These are phyloP conservation scores for Sternarchorhynchus goeldii DNA, from an alignment of 2,797 vertebrate species.

Conservation along the genomic window DNA sequence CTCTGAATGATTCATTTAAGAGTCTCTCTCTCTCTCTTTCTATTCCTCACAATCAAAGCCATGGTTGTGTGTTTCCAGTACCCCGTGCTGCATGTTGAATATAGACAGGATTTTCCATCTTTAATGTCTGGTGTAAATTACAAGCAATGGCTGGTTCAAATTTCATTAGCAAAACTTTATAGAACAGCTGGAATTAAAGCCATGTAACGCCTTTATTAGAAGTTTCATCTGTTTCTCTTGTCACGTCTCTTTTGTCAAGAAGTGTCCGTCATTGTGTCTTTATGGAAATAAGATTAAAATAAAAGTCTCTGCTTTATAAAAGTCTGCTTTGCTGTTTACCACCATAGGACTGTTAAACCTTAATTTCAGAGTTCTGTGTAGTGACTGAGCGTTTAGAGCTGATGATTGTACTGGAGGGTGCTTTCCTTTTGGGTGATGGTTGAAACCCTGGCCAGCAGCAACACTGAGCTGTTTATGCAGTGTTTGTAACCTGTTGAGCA, in stretches of 20 bases:
- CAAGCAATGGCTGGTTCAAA: neutral
- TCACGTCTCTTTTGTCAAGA: neutral
- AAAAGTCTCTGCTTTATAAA: neutral
- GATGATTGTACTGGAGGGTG: no score
- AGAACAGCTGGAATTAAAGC: conserved; percentile 1
- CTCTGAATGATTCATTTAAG: conserved; percentile 60
- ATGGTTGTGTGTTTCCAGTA: conserved; percentile 15
- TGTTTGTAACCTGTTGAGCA: no score
- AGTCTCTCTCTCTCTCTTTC: conserved; percentile 7
- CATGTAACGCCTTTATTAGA: neutral
- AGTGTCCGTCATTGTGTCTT: conserved; percentile 1
- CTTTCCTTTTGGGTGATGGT: no score
- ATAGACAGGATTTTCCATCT: conserved; percentile 19
- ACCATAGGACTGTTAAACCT: neutral
- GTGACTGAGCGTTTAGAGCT: no score
- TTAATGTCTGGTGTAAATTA: neutral
- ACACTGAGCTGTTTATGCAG: no score
- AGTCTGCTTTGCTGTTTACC: neutral
- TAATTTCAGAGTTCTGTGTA: neutral
- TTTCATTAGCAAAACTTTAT: neutral
- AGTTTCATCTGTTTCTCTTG: no score
- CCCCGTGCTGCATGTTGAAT: conserved; percentile 15
- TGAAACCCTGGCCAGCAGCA: no score
- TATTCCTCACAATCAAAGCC: conserved; percentile 30
- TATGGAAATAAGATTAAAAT: neutral